Conservation (phyloP, 2,113 vertebrate genomes). For the Zonotrichia leucophrys region DNA sequence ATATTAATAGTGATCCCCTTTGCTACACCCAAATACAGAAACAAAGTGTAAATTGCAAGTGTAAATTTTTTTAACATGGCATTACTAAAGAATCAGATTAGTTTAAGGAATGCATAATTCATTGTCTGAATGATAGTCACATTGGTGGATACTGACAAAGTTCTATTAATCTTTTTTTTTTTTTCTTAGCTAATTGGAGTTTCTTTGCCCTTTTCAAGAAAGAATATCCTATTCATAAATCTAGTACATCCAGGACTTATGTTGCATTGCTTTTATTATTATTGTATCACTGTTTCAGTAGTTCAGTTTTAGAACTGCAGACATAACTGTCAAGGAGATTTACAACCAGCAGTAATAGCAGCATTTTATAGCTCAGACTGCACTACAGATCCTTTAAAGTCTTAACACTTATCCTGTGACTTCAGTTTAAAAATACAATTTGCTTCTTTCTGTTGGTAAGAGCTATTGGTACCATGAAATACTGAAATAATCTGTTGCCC, state of each 20-base stretch:
- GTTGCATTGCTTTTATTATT: conserved; percentile 72
- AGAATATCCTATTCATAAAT: conserved; percentile 65
- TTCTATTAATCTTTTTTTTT: conserved; percentile 14
- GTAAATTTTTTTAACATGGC: neutral
- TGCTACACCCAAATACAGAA: neutral
- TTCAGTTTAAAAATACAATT: conserved; percentile 70
- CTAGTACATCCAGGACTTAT: conserved; percentile 38
- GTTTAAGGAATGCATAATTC: neutral
- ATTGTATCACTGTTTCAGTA: conserved; percentile 72
- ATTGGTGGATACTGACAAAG: conserved; percentile 21
- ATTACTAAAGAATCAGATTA: neutral
- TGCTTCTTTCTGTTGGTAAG: neutral
- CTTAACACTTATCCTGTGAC: conserved; percentile 63
- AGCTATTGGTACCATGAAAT: neutral
- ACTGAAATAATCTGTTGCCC: neutral
- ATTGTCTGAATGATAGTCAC: neutral
- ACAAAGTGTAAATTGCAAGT: neutral
- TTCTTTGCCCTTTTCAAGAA: conserved; percentile 58
- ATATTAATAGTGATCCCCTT: neutral
- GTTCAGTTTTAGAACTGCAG: conserved; percentile 72
- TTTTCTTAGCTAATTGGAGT: conserved; percentile 43
- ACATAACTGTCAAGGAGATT: conserved; percentile 70
- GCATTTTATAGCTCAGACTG: conserved; percentile 63
- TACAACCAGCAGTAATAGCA: conserved; percentile 23
- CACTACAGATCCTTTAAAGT: conserved; percentile 64